Evolutionary conservation across 2,797 vertebrate genomes (phyloP), one percentile per base, ranked within the genome.

Genomic region (Prionace glauca): DNA sequence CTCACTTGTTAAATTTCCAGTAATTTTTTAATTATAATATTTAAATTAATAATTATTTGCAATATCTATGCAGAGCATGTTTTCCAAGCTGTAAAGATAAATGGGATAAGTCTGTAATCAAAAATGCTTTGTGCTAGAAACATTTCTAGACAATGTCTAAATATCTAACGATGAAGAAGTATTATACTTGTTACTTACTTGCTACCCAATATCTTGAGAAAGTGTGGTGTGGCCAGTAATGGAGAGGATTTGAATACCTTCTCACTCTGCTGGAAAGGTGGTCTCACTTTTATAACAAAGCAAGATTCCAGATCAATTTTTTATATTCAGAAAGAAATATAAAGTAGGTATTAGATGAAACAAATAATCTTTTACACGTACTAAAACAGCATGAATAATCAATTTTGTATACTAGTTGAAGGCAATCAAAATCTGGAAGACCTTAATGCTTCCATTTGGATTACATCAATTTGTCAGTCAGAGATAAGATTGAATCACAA

Each of bases 221-320:
- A 95, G 93, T 95, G 93, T 7, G 93, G 93, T 22, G 93, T 95
- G 45, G 93, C 56, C 93, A 95, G 93, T 77, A 95, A 77, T 74
- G 93, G 93, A 77, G 93, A 95, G 24, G 41, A 77, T 60, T 41
- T 95, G 69, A 92, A 92, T 92, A 36, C 65, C 11, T 95, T 32
- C 18, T 56, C 71, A 95, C 26, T 74, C 22, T 29, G 45, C 60
- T 95, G 93, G 93, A 95, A 77, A 60, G 29, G 18, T 22, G 26
- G 45, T 60, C 45, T 77, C 93, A 77, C 93, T 95, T 95, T 95
- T 74, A 74, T 32, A 74, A 50, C 12, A 32, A 65, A 62, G 56
- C 7, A 56, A 74, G 71, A 56, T 56, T 74, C 50, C 93, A 95
- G 93, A 74, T 74, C 11, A 92, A 24, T 26, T 90, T 90, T 62